phyloP scores from a whole-genome alignment of 2,113 vertebrate species.

The Semicossyphus pulcher region DNA sequence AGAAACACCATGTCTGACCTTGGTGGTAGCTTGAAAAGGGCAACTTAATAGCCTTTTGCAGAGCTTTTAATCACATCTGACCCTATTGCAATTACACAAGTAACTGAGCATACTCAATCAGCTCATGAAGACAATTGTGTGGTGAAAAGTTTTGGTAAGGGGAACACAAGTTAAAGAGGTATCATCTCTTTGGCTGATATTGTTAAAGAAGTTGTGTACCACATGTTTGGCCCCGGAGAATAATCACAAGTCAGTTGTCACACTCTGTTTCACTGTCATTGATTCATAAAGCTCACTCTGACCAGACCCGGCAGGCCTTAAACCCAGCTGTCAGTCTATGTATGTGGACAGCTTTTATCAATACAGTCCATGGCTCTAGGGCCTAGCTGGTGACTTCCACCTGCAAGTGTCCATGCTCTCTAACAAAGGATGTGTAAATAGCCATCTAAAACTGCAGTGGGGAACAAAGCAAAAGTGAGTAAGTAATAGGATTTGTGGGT shows the following conservation, averaged over 20 bases:
- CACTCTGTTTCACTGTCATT: slow-evolving; percentile 1
- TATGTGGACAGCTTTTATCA: slow-evolving; percentile 35
- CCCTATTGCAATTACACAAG: too few relatives aligned
- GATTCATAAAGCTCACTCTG: slow-evolving; percentile 23
- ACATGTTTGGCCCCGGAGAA: background rate
- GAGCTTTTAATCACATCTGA: too few relatives aligned
- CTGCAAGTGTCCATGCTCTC: slow-evolving; percentile 28
- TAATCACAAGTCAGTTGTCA: background rate
- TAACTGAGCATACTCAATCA: background rate
- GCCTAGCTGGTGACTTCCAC: slow-evolving; percentile 23
- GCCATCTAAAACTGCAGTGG: background rate
- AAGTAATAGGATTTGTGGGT: slow-evolving; percentile 35
- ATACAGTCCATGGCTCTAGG: slow-evolving; percentile 20
- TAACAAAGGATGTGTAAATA: slow-evolving; percentile 32
- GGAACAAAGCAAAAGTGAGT: slow-evolving; percentile 36
- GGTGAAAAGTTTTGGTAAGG: too few relatives aligned
- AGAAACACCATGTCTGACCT: too few relatives aligned
- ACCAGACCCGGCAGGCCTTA: slow-evolving; percentile 29
- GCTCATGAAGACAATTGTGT: background rate
- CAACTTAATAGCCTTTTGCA: too few relatives aligned
- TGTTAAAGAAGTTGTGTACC: background rate
- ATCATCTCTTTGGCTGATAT: background rate
- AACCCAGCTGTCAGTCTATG: background rate
- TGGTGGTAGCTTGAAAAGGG: too few relatives aligned
- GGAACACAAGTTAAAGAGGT: background rate